Evolutionary conservation across 2,888 invertebrate genomes (phyloP).

Genomic region (Sarcophaga caerulescens): DNA sequence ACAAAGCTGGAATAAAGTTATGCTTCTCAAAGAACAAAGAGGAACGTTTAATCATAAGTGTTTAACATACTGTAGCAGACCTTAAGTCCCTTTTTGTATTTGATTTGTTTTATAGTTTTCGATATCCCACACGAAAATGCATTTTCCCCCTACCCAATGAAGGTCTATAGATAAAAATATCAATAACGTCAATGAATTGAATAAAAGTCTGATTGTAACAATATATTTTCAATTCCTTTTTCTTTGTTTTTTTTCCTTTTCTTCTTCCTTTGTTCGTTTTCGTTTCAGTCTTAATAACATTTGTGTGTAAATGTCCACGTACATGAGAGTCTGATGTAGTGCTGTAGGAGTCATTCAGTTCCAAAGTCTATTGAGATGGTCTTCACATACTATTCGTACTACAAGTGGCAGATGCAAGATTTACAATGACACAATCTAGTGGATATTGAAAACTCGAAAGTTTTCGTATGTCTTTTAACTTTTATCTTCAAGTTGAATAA

Average conservation of each 20-base stretch:
- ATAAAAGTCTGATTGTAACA: constrained; percentile 51
- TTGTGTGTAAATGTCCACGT: constrained; percentile 14
- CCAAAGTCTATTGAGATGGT: constrained; percentile 28
- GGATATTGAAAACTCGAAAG: background rate
- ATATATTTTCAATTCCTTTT: constrained; percentile 27
- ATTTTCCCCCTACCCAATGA: constrained; percentile 7
- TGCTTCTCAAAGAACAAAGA: no score
- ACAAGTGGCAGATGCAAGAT: constrained; percentile 17
- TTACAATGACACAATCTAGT: constrained; percentile 26
- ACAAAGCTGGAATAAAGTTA: no score
- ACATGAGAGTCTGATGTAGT: background rate
- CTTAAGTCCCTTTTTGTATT: no score
- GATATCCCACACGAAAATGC: background rate
- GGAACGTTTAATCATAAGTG: no score
- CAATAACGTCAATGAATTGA: constrained; percentile 50
- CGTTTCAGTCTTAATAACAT: constrained; percentile 13
- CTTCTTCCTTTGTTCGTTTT: background rate
- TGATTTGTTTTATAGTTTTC: no score
- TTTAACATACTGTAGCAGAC: no score
- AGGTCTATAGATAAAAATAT: constrained; percentile 7
- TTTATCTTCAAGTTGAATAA: constrained; percentile 20
- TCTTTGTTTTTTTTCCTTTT: background rate
- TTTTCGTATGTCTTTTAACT: background rate
- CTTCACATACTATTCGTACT: background rate
- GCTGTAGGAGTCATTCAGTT: no score